Conservation (phyloP, 2,888 invertebrate genomes). For the Eupithecia pulchellata region DNA sequence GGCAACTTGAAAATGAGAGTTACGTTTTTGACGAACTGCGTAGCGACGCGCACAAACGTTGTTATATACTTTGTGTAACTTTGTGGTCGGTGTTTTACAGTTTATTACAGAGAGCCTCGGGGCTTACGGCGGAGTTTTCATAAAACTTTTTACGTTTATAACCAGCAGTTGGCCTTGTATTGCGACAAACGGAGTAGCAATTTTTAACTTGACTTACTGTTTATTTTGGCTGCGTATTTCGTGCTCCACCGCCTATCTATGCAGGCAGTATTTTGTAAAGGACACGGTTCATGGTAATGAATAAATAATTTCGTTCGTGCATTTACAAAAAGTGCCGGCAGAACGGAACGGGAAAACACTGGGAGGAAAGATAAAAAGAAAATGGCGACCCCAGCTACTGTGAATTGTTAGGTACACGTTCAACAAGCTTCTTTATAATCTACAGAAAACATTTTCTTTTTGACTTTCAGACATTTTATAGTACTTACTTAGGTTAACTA, state of each 20-base stretch:
- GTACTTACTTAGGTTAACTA: not conserved
- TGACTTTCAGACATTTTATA: not conserved
- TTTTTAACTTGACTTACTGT: slow-evolving; percentile 60
- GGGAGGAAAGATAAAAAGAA: slow-evolving; percentile 42
- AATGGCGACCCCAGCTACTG: slow-evolving; percentile 27
- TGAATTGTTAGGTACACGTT: slow-evolving; percentile 29
- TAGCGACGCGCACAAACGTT: slow-evolving; percentile 50
- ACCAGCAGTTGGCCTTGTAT: slow-evolving; percentile 53
- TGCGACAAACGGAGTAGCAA: slow-evolving; percentile 62
- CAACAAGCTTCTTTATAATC: slow-evolving; percentile 29
- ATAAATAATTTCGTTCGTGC: slow-evolving; percentile 45
- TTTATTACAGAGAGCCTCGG: slow-evolving; percentile 69
- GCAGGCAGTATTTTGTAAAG: slow-evolving; percentile 43
- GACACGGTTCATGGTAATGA: slow-evolving; percentile 41
- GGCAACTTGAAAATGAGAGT: slow-evolving; percentile 35
- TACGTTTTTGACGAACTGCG: slow-evolving; percentile 46
- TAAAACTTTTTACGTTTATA: slow-evolving; percentile 78
- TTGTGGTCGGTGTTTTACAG: slow-evolving; percentile 65
- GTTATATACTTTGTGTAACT: slow-evolving; percentile 62
- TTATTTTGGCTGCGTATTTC: slow-evolving; percentile 61
- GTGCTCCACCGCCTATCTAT: slow-evolving; percentile 43
- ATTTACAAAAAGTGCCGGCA: slow-evolving; percentile 36
- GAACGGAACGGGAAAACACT: slow-evolving; percentile 38
- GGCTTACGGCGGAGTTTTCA: slow-evolving; percentile 63
- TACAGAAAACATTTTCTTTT: slow-evolving; percentile 21